A percentile compares a stretch with the other conserved stretches of the same genome.
phyloP scores from a whole-genome alignment of 2,113 vertebrate species.

The Sisor rabdophorus region DNA sequence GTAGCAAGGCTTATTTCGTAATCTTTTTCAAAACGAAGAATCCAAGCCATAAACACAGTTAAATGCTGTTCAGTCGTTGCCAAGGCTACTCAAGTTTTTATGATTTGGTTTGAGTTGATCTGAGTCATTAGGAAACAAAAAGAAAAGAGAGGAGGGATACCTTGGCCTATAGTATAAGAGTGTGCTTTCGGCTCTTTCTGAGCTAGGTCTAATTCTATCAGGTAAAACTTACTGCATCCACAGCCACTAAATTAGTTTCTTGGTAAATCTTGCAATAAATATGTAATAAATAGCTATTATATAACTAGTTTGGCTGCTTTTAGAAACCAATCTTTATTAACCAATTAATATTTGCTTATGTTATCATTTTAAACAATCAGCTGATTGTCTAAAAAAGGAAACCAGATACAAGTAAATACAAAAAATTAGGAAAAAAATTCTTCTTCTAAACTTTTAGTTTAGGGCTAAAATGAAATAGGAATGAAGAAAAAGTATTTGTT shows the following conservation, averaged over 20 bases:
- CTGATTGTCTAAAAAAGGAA: neutral
- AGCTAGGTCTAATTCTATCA: neutral
- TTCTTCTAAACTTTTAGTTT: neutral
- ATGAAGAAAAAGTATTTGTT: neutral
- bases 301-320: neutral
- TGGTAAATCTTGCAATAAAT: neutral
- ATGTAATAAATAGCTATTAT: neutral
- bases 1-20: conserved; percentile 19
- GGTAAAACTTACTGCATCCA: neutral
- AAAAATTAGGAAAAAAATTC: neutral
- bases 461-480: neutral
- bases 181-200: neutral
- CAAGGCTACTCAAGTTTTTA: conserved; percentile 39
- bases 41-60: conserved; percentile 9
- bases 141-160: neutral
- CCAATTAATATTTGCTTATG: too few species aligned
- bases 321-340: neutral
- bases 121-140: conserved; percentile 13
- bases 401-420: neutral
- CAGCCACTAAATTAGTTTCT: neutral
- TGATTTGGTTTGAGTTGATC: conserved; percentile 2
- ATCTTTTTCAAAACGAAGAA: conserved; percentile 41
- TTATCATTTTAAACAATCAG: too few species aligned
- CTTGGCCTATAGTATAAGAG: neutral
- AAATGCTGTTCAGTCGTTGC: conserved; percentile 27